Evolutionary conservation across 2,888 invertebrate genomes (phyloP).

Genomic region (Patella ulyssiponensis): DNA sequence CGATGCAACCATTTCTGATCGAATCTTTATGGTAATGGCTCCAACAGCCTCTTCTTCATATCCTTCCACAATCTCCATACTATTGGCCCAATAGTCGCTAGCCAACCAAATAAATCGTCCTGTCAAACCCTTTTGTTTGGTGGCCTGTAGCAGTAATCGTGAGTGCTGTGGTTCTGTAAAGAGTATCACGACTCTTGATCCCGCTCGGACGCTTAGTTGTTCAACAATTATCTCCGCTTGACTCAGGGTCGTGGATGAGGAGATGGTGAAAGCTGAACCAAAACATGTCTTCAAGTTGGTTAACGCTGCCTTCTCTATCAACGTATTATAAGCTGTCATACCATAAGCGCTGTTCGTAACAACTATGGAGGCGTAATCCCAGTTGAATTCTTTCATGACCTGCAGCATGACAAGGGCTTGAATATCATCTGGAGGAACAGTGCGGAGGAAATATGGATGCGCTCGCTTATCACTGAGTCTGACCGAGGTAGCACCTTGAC

Average conservation of each 20-base stretch:
- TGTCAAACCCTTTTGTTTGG: conserved; percentile 57
- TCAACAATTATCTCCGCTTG: conserved; percentile 53
- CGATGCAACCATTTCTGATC: conserved; percentile 58
- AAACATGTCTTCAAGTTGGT: conserved; percentile 51
- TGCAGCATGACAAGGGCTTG: conserved; percentile 61
- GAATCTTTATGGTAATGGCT: conserved; percentile 60
- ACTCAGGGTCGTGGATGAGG: conserved; percentile 45
- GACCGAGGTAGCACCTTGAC: conserved; percentile 68
- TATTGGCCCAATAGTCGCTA: conserved; percentile 62
- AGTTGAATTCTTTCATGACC: conserved; percentile 60
- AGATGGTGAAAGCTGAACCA: conserved; percentile 54
- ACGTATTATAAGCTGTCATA: conserved; percentile 57
- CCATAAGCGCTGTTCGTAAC: conserved; percentile 67
- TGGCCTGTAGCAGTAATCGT: conserved; percentile 65
- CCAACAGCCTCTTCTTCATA: conserved; percentile 64
- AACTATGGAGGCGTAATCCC: conserved; percentile 68
- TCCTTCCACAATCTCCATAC: conserved; percentile 46
- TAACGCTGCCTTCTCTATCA: conserved; percentile 50
- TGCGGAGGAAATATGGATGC: conserved; percentile 62
- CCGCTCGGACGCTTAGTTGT: conserved; percentile 54
- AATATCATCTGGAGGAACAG: conserved; percentile 65
- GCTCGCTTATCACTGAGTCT: conserved; percentile 52
- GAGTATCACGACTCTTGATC: conserved; percentile 66
- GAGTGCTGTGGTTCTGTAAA: conserved; percentile 64
- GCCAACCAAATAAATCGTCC: conserved; percentile 67